A percentile compares a stretch with the other conserved stretches of the same genome.
Conservation (phyloP, 1,140 invertebrate genomes). For the Cydia splendana region DNA sequence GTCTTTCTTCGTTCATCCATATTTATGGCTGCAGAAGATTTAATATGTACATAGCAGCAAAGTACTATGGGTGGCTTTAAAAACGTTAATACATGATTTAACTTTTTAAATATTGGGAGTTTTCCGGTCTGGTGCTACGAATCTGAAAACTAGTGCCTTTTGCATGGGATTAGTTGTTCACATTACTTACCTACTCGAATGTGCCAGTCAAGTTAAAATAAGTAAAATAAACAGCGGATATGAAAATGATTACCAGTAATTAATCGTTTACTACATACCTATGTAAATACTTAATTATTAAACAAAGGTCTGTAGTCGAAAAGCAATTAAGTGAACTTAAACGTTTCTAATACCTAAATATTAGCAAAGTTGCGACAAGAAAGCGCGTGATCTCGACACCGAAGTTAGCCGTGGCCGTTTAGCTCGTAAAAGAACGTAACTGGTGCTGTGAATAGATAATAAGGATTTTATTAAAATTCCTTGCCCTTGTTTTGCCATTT, state of each 20-base stretch:
- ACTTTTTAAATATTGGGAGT: conserved; percentile 44
- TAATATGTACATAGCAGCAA: conserved; percentile 18
- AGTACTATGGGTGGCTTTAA: not conserved
- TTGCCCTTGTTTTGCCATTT: conserved; percentile 66
- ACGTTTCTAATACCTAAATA: conserved; percentile 57
- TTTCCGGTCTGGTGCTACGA: not conserved
- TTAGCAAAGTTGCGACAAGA: conserved; percentile 56
- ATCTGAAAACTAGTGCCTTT: too few species aligned
- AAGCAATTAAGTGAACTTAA: conserved; percentile 53
- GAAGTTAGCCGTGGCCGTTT: conserved; percentile 52
- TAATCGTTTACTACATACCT: too few species aligned
- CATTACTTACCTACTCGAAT: too few species aligned
- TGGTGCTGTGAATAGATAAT: conserved; percentile 72
- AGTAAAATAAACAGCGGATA: too few species aligned
- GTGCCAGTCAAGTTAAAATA: too few species aligned
- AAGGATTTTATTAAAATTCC: conserved; percentile 75
- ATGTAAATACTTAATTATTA: not conserved
- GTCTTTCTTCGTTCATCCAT: conserved; percentile 33
- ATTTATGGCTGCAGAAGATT: conserved; percentile 30
- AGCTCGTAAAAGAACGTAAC: conserved; percentile 69
- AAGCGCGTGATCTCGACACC: conserved; percentile 45
- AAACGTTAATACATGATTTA: conserved; percentile 47
- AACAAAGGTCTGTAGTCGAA: conserved; percentile 28
- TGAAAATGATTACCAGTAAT: too few species aligned
- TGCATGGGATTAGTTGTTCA: not conserved